Conservation (phyloP, 2,113 vertebrate species). For the Tragelaphus imberbis region DNA sequence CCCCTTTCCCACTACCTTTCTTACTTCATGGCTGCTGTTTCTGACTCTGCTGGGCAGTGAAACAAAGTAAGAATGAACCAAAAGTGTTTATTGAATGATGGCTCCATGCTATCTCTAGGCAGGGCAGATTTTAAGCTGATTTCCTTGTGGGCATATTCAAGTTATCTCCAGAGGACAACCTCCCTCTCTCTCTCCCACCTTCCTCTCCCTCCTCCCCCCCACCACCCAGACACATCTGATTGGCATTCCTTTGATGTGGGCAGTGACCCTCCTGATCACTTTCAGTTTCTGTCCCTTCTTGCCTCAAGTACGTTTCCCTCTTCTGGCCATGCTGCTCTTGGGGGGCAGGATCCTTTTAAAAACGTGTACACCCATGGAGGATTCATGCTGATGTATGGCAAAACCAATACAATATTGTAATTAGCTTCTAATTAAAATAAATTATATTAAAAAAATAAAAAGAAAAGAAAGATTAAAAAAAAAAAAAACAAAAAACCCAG, state of each 20-base stretch:
- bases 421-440: too few species aligned
- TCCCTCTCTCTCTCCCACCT: not conserved
- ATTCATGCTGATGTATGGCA: too few species aligned
- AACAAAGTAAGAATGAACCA: not conserved
- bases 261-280: not conserved
- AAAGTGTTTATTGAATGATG: not conserved
- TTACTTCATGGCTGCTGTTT: not conserved
- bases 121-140: not conserved
- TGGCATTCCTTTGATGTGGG: not conserved
- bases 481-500: not conserved
- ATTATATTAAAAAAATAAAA: too few species aligned
- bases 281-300: not conserved
- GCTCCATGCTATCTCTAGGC: not conserved
- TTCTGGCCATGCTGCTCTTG: not conserved
- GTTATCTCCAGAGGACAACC: not conserved
- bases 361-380: too few species aligned
- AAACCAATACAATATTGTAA: too few species aligned
- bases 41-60: not conserved
- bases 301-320: not conserved
- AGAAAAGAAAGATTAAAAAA: too few species aligned
- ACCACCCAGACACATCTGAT: not conserved
- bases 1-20: not conserved
- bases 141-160: not conserved
- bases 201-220: rapidly evolving
- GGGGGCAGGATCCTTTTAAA: not conserved